Conservation (phyloP, 2,888 invertebrate species). For the Spodoptera littoralis region DNA sequence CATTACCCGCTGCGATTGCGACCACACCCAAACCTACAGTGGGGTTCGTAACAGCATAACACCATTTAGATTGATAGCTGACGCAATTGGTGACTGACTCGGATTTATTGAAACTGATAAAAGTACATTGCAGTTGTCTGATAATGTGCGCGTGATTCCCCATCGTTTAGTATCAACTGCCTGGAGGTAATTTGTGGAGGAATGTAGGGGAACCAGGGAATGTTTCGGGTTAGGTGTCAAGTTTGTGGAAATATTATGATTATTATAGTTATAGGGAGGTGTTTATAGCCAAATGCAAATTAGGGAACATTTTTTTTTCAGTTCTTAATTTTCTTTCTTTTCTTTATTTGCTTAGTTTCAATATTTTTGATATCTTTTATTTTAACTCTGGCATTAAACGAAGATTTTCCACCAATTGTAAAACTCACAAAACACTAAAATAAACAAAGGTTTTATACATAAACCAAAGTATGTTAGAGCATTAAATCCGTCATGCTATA, state of each 20-base stretch:
- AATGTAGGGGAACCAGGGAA: conserved; percentile 9
- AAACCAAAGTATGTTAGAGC: too few species aligned
- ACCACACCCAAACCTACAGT: conserved; percentile 63
- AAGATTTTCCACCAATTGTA: too few species aligned
- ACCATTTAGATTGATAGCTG: conserved; percentile 86
- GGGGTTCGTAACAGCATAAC: conserved; percentile 84
- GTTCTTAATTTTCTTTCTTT: too few species aligned
- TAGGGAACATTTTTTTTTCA: too few species aligned
- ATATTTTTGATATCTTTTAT: too few species aligned
- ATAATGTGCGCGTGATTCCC: conserved; percentile 41
- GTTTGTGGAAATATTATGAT: neutral
- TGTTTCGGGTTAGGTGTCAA: neutral
- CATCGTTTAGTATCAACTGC: conserved; percentile 35
- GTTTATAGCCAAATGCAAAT: too few species aligned
- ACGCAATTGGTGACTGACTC: conserved; percentile 86
- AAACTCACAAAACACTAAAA: too few species aligned
- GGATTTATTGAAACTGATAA: conserved; percentile 85
- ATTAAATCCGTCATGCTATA: too few species aligned
- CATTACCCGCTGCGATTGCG: conserved; percentile 52
- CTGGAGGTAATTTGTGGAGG: conserved; percentile 10
- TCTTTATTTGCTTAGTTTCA: too few species aligned
- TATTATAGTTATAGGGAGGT: too few species aligned
- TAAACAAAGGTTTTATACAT: too few species aligned
- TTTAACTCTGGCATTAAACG: too few species aligned
- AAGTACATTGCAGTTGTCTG: conserved; percentile 69